These are phyloP conservation scores for Baryphthengus martii DNA, from an alignment of 2,113 vertebrate genomes.

Conservation along the genomic window DNA sequence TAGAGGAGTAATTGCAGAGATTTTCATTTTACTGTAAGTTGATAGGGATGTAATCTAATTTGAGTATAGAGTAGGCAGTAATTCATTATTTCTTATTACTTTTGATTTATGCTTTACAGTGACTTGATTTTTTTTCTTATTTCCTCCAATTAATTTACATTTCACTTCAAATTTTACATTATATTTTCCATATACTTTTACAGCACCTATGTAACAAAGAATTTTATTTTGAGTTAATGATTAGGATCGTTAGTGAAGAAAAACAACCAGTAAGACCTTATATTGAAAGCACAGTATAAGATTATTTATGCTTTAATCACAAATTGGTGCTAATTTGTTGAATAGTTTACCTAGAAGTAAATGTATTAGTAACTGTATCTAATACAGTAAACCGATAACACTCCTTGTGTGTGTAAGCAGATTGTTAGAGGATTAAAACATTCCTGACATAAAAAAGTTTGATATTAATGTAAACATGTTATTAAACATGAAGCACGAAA, in stretches of 20 bases:
- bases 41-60: background rate
- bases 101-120: background rate
- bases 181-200: background rate
- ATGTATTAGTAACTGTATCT: background rate
- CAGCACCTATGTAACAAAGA: background rate
- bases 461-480: background rate
- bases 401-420: background rate
- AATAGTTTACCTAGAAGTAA: background rate
- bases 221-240: background rate
- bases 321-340: background rate
- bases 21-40: background rate
- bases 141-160: background rate
- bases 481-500: background rate
- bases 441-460: background rate
- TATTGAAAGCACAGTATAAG: background rate
- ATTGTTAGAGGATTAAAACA: background rate
- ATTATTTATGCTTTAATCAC: background rate
- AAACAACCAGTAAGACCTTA: rapidly evolving
- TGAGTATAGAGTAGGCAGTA: background rate
- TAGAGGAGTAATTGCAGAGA: background rate
- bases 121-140: background rate
- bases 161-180: background rate
- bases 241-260: background rate
- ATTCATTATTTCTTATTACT: background rate
- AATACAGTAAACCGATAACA: background rate